Conservation (phyloP, 2,797 vertebrate species). For the Varecia variegata region DNA sequence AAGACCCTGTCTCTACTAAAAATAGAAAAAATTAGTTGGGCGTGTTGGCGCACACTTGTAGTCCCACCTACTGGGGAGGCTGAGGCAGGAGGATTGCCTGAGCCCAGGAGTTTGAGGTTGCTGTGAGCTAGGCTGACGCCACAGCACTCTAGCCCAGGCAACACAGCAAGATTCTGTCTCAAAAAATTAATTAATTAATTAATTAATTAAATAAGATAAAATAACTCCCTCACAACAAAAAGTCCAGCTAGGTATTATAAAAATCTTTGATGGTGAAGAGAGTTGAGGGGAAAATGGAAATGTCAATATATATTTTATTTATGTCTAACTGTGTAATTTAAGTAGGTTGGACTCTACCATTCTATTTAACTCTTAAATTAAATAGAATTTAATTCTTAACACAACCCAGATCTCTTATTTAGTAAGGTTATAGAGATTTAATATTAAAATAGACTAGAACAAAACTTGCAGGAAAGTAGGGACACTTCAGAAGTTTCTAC, state of each 20-base stretch:
- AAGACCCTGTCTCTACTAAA: too few relatives aligned
- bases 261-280: neutral
- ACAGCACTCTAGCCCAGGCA: too few relatives aligned
- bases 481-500: neutral
- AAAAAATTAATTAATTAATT: too few relatives aligned
- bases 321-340: neutral
- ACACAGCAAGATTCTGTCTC: too few relatives aligned
- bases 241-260: neutral
- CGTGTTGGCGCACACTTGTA: too few relatives aligned
- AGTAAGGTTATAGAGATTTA: neutral
- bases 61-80: too few relatives aligned
- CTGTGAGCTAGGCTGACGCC: too few relatives aligned
- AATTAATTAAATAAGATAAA: neutral
- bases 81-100: too few relatives aligned
- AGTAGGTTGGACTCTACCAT: neutral
- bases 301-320: neutral
- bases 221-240: neutral
- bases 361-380: neutral
- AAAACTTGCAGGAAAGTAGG: neutral
- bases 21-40: too few relatives aligned
- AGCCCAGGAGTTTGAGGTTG: too few relatives aligned
- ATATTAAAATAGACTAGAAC: neutral
- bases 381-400: neutral
- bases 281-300: neutral
- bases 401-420: neutral